These are phyloP conservation scores for Guaruba guarouba DNA, from an alignment of 2,113 vertebrate genomes.

Conservation along the genomic window DNA sequence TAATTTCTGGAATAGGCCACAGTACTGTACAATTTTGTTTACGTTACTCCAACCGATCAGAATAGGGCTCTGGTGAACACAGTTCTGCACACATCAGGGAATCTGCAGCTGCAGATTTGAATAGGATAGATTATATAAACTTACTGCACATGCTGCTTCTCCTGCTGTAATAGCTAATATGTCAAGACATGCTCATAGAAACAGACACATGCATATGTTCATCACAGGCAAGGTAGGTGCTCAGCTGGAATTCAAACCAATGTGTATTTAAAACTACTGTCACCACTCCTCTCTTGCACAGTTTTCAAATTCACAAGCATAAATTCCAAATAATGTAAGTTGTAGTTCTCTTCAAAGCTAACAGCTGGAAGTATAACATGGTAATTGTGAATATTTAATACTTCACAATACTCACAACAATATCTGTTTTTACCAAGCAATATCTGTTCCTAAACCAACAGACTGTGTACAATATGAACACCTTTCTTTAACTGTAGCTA, in stretches of 20 bases:
- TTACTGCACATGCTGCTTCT: slow-evolving; percentile 37
- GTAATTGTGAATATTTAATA: background rate
- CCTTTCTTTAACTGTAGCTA: background rate
- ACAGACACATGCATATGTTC: background rate
- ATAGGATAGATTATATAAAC: slow-evolving; percentile 33
- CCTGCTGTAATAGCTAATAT: slow-evolving; percentile 31
- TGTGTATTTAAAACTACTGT: background rate
- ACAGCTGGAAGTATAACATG: background rate
- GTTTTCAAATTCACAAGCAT: background rate
- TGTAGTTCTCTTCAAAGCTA: background rate
- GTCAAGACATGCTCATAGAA: slow-evolving; percentile 22
- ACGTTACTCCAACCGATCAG: background rate
- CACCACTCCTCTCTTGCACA: background rate
- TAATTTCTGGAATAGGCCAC: background rate
- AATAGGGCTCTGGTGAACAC: background rate
- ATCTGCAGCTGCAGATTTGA: slow-evolving; percentile 51
- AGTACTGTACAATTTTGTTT: background rate
- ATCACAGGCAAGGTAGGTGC: slow-evolving; percentile 6
- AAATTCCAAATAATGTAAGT: slow-evolving; percentile 1
- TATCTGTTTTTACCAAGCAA: background rate
- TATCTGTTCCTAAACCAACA: background rate
- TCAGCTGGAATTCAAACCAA: slow-evolving; percentile 37
- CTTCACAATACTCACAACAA: background rate
- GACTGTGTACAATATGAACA: background rate
- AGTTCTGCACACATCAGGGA: slow-evolving; percentile 45